Evolutionary conservation across 1,140 invertebrate genomes (phyloP), one percentile per base, ranked within the genome.

Genomic region (Drosophila nigromelanica): DNA sequence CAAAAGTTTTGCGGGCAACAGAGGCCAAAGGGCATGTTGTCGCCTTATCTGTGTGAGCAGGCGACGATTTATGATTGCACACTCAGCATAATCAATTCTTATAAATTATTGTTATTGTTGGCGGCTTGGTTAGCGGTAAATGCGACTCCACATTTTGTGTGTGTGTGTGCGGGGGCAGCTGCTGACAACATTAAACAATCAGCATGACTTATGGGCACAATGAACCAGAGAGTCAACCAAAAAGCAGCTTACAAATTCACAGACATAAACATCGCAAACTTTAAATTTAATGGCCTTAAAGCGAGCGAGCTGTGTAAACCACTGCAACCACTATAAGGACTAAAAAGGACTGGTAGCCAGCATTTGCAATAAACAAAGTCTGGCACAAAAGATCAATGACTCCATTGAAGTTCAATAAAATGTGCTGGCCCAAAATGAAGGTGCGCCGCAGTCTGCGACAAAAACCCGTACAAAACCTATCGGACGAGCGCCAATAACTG

Each of bases 61-160:
- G 58, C 69, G 35, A 83, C 76, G 73, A 87, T 87, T 87, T 87
- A 87, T 89, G 81, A 80, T 77, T 78, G 81, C 81, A 86, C 76
- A 89, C 76, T 89, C 82, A 89, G 82, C 82, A 78, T 83, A 87
- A 87, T 87, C 82, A 87, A 87, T 87, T 87, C 79, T 83, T 82
- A 87, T 87, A 87, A 87, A 83, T 87, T 87, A 87, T 89, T 87
- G 82, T 77, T 87, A 87, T 87, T 79, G 76, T 71, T 73, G 79
- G 83, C 73, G 78, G 78, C 56, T 71, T 75, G 47, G 63, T 61
- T 73, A 64, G 39, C 51, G 60, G 14, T 18, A 74, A 45, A 43
- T 35, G 21, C 35, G 30, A 11, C 35, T 30, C 52, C 54, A 54
- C 42, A 62, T 62, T 67, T 67, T 48, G 33, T 15, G 27, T 10